Percentiles rank a stretch among this genome's conserved stretches.
Evolutionary conservation across 2,888 invertebrate species (phyloP).

Genomic region (Metopia argyrocephala): DNA sequence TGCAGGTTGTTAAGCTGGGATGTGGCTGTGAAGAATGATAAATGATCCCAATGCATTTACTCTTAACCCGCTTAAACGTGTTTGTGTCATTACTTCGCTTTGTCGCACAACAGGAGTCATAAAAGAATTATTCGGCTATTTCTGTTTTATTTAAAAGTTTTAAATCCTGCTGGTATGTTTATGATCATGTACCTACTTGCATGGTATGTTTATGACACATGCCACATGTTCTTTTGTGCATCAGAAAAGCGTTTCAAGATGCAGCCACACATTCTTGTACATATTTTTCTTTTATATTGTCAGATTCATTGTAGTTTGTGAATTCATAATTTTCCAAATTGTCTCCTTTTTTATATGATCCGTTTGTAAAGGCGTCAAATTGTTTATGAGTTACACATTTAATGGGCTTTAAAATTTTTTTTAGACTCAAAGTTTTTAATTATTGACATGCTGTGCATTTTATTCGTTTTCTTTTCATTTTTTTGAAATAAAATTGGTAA

Average conservation of each 20-base stretch:
- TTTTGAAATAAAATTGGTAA: not conserved
- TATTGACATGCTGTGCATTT: slow-evolving; percentile 37
- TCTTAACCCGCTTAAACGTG: not conserved
- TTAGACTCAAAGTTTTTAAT: not conserved
- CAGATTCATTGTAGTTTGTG: slow-evolving; percentile 13
- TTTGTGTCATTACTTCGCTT: slow-evolving; percentile 29
- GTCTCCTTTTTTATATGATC: not conserved
- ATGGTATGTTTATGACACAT: not conserved
- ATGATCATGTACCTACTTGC: not conserved
- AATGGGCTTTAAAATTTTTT: no score
- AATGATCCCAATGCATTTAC: slow-evolving; percentile 40
- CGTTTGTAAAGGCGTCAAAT: slow-evolving; percentile 46
- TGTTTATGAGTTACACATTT: slow-evolving; percentile 27
- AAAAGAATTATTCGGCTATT: slow-evolving; percentile 2
- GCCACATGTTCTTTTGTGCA: not conserved
- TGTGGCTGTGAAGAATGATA: slow-evolving; percentile 16
- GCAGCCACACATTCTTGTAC: no score
- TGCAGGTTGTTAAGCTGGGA: slow-evolving; percentile 34
- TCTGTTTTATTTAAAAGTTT: slow-evolving; percentile 1
- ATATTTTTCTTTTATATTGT: slow-evolving; percentile 29
- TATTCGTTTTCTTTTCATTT: slow-evolving; percentile 12
- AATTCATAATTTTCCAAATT: slow-evolving; percentile 39
- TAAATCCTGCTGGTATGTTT: slow-evolving; percentile 4
- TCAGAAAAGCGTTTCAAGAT: no score
- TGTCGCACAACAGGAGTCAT: slow-evolving; percentile 54